Conservation (phyloP, 2,797 vertebrate species). For the Rhodeus uyekii region DNA sequence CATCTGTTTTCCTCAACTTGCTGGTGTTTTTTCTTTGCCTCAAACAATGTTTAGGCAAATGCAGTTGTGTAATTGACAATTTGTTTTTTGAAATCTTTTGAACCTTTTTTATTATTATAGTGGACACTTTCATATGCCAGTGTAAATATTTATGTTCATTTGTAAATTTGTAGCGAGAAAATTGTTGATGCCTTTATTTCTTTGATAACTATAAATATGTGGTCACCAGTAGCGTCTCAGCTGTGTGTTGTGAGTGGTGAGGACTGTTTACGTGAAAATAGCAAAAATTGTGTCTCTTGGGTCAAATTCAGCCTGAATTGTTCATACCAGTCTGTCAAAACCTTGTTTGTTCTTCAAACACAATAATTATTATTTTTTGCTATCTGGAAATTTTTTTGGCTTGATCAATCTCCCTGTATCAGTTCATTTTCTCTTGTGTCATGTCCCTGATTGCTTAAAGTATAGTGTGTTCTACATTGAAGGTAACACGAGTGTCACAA, state of each 20-base stretch:
- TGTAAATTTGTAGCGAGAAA: background rate
- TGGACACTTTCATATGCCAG: background rate
- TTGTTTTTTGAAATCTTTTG: no score
- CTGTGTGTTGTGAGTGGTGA: background rate
- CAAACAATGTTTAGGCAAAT: no score
- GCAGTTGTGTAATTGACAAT: no score
- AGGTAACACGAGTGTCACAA: slow-evolving; percentile 25
- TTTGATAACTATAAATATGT: background rate
- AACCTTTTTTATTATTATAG: no score
- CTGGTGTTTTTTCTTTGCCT: no score
- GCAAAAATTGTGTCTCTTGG: background rate
- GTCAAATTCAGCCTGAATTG: background rate
- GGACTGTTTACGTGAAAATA: background rate
- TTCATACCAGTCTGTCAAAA: background rate
- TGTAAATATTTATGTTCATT: background rate
- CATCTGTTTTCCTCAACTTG: no score
- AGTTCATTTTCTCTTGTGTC: background rate
- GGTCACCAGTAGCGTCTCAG: slow-evolving; percentile 14
- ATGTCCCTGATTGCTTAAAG: background rate
- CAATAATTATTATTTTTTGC: background rate
- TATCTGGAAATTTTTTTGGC: background rate
- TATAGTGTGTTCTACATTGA: background rate
- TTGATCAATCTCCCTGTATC: background rate
- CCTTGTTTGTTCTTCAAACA: slow-evolving; percentile 10
- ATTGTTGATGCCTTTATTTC: background rate